Conservation (phyloP, 2,888 invertebrate genomes). For the Catocala sponsa region DNA sequence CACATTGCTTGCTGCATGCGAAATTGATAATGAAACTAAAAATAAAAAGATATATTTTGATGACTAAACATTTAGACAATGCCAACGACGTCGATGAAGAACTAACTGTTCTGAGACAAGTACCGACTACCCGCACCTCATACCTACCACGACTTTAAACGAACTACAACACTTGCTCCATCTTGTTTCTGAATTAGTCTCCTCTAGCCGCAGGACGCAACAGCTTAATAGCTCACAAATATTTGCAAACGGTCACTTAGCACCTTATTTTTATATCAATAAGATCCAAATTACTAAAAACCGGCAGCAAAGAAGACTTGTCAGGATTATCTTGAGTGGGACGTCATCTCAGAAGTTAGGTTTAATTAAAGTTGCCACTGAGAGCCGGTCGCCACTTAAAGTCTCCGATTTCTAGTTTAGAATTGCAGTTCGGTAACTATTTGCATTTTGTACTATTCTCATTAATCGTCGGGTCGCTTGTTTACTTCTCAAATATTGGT, state of each 20-base stretch:
- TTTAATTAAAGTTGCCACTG: constrained; percentile 81
- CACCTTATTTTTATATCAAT: constrained; percentile 38
- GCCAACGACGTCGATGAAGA: too few relatives aligned
- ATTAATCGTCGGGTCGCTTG: constrained; percentile 44
- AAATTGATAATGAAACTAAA: too few relatives aligned
- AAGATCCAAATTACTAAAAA: constrained; percentile 45
- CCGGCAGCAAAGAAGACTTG: constrained; percentile 31
- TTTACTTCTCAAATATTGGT: constrained; percentile 37
- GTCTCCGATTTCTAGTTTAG: constrained; percentile 70
- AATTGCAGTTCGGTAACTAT: constrained; percentile 72
- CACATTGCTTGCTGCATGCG: too few relatives aligned
- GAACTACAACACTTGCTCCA: constrained; percentile 52
- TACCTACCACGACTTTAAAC: constrained; percentile 26
- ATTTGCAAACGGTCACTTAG: constrained; percentile 15
- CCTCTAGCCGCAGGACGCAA: constrained; percentile 67
- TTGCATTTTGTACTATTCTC: constrained; percentile 68
- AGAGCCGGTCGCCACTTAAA: constrained; percentile 69
- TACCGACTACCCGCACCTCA: too few relatives aligned
- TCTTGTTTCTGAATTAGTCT: constrained; percentile 67
- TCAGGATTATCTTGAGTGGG: constrained; percentile 73
- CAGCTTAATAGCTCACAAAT: constrained; percentile 66
- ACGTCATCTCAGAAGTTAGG: constrained; percentile 81
- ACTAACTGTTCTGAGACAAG: too few relatives aligned
- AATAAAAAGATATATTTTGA: too few relatives aligned
- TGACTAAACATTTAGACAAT: too few relatives aligned